A percentile compares a stretch with the other conserved stretches of the same genome.
phyloP scores from a whole-genome alignment of 2,888 invertebrate genomes.

The Agriopis marginaria region DNA sequence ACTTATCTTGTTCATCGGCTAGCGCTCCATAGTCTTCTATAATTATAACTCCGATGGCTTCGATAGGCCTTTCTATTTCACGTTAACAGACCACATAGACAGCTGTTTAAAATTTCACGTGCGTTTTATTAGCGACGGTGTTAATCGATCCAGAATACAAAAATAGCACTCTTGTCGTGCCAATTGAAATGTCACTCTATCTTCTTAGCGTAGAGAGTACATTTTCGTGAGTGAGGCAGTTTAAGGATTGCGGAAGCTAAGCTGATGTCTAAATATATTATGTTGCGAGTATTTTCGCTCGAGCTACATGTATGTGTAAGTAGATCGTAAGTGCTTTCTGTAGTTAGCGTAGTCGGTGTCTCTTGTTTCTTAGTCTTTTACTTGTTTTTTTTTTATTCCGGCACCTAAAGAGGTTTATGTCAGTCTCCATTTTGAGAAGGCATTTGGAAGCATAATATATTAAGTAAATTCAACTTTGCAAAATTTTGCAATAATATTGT shows the following conservation, averaged over 20 bases:
- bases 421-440: constrained; percentile 2
- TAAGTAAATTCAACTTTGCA: no score
- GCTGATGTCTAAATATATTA: constrained; percentile 65
- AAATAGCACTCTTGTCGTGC: constrained; percentile 45
- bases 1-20: constrained; percentile 14
- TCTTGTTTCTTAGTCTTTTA: constrained; percentile 34
- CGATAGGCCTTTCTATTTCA: constrained; percentile 27
- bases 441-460: not conserved
- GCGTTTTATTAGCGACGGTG: constrained; percentile 57
- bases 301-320: constrained; percentile 53
- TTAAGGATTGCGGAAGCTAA: constrained; percentile 65
- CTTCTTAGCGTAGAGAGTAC: constrained; percentile 37
- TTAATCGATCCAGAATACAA: constrained; percentile 56
- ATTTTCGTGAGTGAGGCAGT: constrained; percentile 41
- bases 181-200: constrained; percentile 48
- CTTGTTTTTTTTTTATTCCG: constrained; percentile 24
- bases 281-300: constrained; percentile 57
- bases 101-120: constrained; percentile 58
- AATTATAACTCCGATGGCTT: constrained; percentile 10
- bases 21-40: not conserved
- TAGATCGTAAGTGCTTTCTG: constrained; percentile 53
- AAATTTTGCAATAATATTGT: no score
- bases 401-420: constrained; percentile 13
- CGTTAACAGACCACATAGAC: constrained; percentile 43
- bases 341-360: constrained; percentile 44